phyloP scores from a whole-genome alignment of 2,797 vertebrate species.

The Phoeniculus purpureus region DNA sequence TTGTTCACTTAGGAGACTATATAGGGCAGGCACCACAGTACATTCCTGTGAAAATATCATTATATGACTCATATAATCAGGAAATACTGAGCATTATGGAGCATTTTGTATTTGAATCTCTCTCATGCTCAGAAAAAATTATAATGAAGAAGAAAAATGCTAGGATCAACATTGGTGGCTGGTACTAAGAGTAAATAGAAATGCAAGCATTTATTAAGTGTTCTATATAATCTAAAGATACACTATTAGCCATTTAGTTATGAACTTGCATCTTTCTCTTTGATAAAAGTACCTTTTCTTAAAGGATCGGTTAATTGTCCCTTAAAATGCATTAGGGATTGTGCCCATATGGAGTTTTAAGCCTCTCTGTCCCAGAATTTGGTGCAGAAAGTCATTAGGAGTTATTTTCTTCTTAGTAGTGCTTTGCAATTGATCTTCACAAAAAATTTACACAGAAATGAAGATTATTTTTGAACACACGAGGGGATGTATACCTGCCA shows the following conservation, averaged over 20 bases:
- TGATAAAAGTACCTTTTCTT: not conserved
- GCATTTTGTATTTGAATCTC: conserved; percentile 32
- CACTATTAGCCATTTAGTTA: not conserved
- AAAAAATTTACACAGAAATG: not conserved
- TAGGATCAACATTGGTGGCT: not conserved
- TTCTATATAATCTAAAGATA: not conserved
- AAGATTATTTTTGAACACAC: not conserved
- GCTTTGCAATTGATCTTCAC: not conserved
- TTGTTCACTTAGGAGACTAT: not conserved
- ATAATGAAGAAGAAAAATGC: not conserved
- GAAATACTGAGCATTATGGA: not conserved
- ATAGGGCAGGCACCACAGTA: not conserved
- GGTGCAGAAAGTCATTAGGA: not conserved
- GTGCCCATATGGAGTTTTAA: not conserved
- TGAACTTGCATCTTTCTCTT: not conserved
- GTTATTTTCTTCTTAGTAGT: not conserved
- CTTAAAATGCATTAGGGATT: not conserved
- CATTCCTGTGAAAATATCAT: conserved; percentile 8
- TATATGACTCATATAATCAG: not conserved
- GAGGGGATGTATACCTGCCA: not conserved
- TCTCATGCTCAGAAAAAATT: conserved; percentile 17
- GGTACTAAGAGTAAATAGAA: conserved; percentile 3
- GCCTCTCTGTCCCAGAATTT: not conserved
- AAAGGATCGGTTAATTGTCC: not conserved
- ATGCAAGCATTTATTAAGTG: not conserved